These are phyloP conservation scores for Sclerurus mexicanus DNA, from an alignment of 2,113 vertebrate genomes.

Conservation along the genomic window DNA sequence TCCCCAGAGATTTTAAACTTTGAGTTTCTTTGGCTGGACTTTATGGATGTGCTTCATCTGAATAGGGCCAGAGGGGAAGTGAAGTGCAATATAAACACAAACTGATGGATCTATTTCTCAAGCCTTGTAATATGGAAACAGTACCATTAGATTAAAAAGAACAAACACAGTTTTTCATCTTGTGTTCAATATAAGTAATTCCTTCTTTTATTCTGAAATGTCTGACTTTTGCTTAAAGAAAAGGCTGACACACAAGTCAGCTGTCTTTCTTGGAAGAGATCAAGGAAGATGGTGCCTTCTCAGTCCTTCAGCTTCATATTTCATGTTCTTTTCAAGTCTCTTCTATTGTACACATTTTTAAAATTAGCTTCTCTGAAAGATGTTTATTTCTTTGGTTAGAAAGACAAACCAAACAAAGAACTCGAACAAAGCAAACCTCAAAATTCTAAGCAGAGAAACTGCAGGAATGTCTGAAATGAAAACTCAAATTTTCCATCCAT, in stretches of 20 bases:
- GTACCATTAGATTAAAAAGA: constrained; percentile 28
- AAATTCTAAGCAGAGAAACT: neutral
- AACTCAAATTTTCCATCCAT: neutral
- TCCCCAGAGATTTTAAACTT: neutral
- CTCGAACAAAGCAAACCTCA: neutral
- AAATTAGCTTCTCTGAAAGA: neutral
- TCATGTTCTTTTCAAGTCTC: neutral
- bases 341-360: neutral
- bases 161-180: neutral
- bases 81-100: neutral
- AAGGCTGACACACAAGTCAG: neutral
- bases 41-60: constrained; percentile 22
- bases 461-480: neutral
- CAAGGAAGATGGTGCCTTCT: neutral
- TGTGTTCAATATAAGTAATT: neutral
- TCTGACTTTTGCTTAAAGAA: neutral
- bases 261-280: neutral
- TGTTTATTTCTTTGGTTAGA: neutral
- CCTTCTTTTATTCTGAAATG: neutral
- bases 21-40: neutral
- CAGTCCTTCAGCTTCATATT: constrained; percentile 13
- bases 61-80: neutral
- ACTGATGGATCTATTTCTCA: constrained; percentile 33
- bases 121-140: neutral
- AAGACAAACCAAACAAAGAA: neutral